Percentiles rank a stretch among this genome's conserved stretches.
These are phyloP conservation scores for Lagodon rhomboides DNA, from an alignment of 2,797 vertebrate genomes.

Conservation along the genomic window DNA sequence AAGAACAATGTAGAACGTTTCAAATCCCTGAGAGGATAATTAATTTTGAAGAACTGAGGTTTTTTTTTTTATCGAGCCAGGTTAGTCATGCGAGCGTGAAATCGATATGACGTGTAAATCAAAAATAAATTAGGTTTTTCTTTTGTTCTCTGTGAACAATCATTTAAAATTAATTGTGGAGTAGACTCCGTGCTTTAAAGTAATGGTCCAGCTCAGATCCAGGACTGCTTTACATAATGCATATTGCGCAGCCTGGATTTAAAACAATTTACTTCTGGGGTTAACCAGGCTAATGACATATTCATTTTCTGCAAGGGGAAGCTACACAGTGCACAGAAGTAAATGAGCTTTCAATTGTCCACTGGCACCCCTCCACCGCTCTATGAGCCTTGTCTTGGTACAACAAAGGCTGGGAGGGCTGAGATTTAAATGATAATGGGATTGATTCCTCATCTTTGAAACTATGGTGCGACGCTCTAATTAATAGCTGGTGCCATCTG, in stretches of 20 bases:
- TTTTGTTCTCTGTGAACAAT: slow-evolving; percentile 79
- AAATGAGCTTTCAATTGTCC: slow-evolving; percentile 76
- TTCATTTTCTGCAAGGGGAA: slow-evolving; percentile 68
- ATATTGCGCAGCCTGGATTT: slow-evolving; percentile 66
- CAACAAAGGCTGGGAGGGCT: slow-evolving; percentile 51
- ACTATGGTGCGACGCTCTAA: slow-evolving; percentile 42
- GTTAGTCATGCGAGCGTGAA: slow-evolving; percentile 79
- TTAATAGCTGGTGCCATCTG: slow-evolving; percentile 51
- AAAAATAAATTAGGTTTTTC: slow-evolving; percentile 83
- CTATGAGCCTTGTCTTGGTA: slow-evolving; percentile 33
- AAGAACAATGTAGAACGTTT: slow-evolving; percentile 64
- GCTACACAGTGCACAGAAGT: slow-evolving; percentile 52
- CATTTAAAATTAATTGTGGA: slow-evolving; percentile 77
- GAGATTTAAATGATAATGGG: slow-evolving; percentile 69
- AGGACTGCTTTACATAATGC: slow-evolving; percentile 74
- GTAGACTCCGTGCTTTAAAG: slow-evolving; percentile 65
- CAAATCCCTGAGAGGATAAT: slow-evolving; percentile 79
- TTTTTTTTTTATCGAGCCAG: slow-evolving; percentile 57
- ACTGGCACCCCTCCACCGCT: slow-evolving; percentile 48
- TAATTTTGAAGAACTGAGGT: slow-evolving; percentile 71
- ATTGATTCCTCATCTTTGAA: slow-evolving; percentile 56
- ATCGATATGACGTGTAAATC: slow-evolving; percentile 81
- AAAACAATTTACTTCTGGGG: slow-evolving; percentile 74
- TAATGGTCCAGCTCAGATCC: slow-evolving; percentile 66
- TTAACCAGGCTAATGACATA: slow-evolving; percentile 78